Percentiles rank a stretch among this genome's conserved stretches.
Conservation (phyloP, 2,113 vertebrate genomes). For the Cromileptes altivelis region DNA sequence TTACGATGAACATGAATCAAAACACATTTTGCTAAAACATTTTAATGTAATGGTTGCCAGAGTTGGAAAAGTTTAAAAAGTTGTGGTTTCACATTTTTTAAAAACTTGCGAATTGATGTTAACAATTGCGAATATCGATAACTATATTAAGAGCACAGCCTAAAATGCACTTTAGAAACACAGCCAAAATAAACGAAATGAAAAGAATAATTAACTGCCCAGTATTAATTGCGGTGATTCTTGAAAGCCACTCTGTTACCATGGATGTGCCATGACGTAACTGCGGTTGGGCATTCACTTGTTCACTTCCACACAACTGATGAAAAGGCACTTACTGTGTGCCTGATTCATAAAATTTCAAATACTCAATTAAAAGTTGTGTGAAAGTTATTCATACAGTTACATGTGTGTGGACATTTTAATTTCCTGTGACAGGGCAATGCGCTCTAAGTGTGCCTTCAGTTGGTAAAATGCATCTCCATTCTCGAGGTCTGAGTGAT, state of each 20-base stretch:
- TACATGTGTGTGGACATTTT: constrained; percentile 18
- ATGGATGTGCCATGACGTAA: not conserved
- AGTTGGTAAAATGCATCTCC: constrained; percentile 20
- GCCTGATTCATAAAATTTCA: not conserved
- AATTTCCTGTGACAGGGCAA: constrained; percentile 37
- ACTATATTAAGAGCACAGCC: too few species aligned
- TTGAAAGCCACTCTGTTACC: not conserved
- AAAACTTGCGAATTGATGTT: not conserved
- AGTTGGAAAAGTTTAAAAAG: not conserved
- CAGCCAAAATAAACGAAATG: not conserved
- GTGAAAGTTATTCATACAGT: not conserved
- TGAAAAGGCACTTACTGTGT: not conserved
- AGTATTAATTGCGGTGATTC: not conserved
- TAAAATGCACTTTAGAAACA: not conserved
- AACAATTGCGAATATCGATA: not conserved
- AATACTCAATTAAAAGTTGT: not conserved
- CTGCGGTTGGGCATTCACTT: not conserved
- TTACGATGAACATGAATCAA: not conserved
- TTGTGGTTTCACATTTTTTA: not conserved
- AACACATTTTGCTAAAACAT: not conserved
- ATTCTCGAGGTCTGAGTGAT: constrained; percentile 28
- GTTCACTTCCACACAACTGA: constrained; percentile 1
- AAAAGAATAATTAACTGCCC: not conserved
- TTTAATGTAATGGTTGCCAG: not conserved
- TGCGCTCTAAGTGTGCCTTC: constrained; percentile 17